Percentiles rank a stretch among this genome's conserved stretches.
phyloP scores from a whole-genome alignment of 2,797 vertebrate species.

The Menidia menidia region DNA sequence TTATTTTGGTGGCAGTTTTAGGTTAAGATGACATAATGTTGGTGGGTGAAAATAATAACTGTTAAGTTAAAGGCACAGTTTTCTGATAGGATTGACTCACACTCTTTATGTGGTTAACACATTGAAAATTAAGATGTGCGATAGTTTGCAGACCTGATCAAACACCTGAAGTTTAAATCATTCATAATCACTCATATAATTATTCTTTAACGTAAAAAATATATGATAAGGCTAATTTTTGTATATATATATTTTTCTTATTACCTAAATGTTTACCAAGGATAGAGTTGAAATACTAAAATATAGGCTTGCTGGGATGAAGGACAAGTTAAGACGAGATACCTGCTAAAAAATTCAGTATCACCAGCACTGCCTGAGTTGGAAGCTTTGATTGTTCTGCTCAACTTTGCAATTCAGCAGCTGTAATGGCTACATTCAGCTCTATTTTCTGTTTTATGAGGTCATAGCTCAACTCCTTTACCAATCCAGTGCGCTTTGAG shows the following conservation, averaged over 20 bases:
- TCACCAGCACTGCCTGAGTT: not conserved
- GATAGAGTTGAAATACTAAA: not conserved
- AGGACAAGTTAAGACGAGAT: not conserved
- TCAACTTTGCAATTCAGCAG: constrained; percentile 23
- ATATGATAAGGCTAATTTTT: too few relatives aligned
- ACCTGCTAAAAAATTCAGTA: not conserved
- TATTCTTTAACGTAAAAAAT: too few relatives aligned
- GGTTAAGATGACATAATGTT: too few relatives aligned
- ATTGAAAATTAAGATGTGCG: not conserved
- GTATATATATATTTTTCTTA: not conserved
- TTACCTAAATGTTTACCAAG: not conserved
- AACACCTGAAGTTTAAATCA: not conserved
- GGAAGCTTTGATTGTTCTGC: constrained; percentile 1
- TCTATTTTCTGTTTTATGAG: constrained; percentile 1
- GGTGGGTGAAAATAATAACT: too few relatives aligned
- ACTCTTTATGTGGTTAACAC: not conserved
- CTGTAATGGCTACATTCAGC: constrained; percentile 17
- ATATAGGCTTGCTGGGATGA: not conserved
- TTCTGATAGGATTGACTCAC: not conserved
- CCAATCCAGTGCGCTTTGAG: constrained; percentile 1
- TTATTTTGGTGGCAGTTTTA: too few relatives aligned
- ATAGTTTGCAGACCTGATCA: not conserved
- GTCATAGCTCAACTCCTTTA: constrained; percentile 19
- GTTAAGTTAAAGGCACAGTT: too few relatives aligned
- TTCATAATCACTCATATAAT: not conserved